Conservation (phyloP, 2,888 invertebrate genomes). For the Nasonia oneida region DNA sequence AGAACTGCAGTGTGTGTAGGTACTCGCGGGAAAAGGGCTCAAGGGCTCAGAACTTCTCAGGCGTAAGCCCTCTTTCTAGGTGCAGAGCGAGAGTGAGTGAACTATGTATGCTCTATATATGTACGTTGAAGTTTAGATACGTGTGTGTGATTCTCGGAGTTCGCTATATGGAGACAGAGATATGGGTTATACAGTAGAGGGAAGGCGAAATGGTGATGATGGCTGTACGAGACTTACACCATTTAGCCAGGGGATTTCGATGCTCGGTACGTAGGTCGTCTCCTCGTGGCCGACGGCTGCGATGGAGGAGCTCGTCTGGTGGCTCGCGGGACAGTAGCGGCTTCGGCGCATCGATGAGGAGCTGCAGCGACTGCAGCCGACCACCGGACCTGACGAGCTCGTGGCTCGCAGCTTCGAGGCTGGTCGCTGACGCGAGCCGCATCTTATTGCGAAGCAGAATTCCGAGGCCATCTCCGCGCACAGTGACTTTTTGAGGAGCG, state of each 20-base stretch:
- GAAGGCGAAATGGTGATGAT: background rate
- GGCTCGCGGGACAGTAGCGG: slow-evolving; percentile 69
- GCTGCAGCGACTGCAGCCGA: slow-evolving; percentile 74
- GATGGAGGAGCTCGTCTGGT: slow-evolving; percentile 69
- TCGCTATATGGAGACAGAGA: background rate
- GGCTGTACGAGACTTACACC: slow-evolving; percentile 74
- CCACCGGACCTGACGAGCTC: slow-evolving; percentile 66
- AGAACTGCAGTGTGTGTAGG: background rate
- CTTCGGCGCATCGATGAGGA: slow-evolving; percentile 73
- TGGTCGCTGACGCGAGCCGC: slow-evolving; percentile 91
- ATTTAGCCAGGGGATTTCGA: slow-evolving; percentile 78
- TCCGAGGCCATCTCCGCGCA: slow-evolving; percentile 98
- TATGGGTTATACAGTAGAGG: background rate
- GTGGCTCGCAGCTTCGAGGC: slow-evolving; percentile 83
- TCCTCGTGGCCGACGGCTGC: slow-evolving; percentile 71
- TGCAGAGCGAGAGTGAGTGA: background rate
- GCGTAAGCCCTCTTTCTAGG: background rate
- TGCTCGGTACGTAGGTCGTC: slow-evolving; percentile 77
- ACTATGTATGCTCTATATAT: background rate
- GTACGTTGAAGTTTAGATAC: background rate
- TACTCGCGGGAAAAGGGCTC: background rate
- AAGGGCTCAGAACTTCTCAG: background rate
- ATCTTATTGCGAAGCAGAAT: slow-evolving; percentile 93
- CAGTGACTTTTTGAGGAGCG: slow-evolving; percentile 82
- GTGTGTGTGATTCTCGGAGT: background rate